Evolutionary conservation across 2,797 vertebrate species (phyloP), one percentile per base, ranked within the genome.

Genomic region (Sebastes kiyomatsui): DNA sequence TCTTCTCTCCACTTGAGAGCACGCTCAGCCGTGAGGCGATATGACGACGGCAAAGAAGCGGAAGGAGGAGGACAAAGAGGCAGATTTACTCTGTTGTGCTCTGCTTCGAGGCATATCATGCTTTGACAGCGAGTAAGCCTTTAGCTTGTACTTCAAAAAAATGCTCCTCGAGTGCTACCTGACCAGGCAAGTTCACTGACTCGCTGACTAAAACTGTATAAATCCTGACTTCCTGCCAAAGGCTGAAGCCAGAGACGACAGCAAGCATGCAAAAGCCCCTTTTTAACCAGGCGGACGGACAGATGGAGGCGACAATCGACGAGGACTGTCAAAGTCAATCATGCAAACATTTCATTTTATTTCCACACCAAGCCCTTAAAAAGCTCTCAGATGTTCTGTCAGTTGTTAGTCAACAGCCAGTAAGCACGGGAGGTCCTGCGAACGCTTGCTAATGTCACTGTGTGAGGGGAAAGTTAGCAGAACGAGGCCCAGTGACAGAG

Each of bases 391-490:
- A 20, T 55, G 35, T 74, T 77, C 59, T 60, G 55, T 61, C 67
- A 62, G 73, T 79, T 83, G 82, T 92, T 90, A 91, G 90, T 90
- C 69, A 75, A 88, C 87, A 88, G 90, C 81, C 72, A 87, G 68
- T 74, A 58, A 81, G 87, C 74, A 66, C 5, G 20, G 54, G 54
- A 22, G 28, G 75, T 70, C 62, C 76, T 72, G 78, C 52, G 61
- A 77, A 33, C 2, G 20, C 54, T 59, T 52, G 62, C 60, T 71
- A 30, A 69, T 72, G 55, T 64, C 30, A 54, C 46, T 23, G 28
- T 55, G 61, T 65, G 77, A 58, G 46, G 74, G 22, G 25, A 62
- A 71, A 67, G 62, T 68, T 33, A 82, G 81, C 46, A 83, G 69
- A 74, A 64, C 7, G 23, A 54, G 66, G 65, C 33, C 33, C 67